Evolutionary conservation across 1,140 invertebrate species (phyloP).

Genomic region (Ooceraea biroi): DNA sequence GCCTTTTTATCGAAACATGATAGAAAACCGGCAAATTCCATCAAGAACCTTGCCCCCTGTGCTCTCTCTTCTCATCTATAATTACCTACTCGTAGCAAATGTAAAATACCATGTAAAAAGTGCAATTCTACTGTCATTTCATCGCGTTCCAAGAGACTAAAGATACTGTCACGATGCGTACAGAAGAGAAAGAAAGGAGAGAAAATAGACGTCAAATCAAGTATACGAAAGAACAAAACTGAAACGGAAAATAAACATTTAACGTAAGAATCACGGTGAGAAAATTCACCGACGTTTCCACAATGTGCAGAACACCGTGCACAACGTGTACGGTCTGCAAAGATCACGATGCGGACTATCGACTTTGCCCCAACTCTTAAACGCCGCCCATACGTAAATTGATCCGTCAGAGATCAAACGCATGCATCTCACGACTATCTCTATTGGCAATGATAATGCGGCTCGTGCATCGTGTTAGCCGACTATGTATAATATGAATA

Average conservation of each 20-base stretch:
- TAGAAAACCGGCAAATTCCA: slow-evolving; percentile 31
- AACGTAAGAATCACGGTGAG: slow-evolving; percentile 9
- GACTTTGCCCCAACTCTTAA: slow-evolving; percentile 52
- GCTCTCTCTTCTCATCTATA: slow-evolving; percentile 32
- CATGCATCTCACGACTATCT: slow-evolving; percentile 15
- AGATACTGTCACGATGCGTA: slow-evolving; percentile 65
- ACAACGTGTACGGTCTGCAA: not conserved
- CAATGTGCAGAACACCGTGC: no score
- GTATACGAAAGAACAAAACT: slow-evolving; percentile 11
- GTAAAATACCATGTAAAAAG: slow-evolving; percentile 51
- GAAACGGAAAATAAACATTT: slow-evolving; percentile 13
- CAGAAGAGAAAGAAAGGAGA: slow-evolving; percentile 43
- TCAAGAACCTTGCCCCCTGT: slow-evolving; percentile 18
- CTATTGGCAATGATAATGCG: slow-evolving; percentile 33
- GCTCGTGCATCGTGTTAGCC: slow-evolving; percentile 33
- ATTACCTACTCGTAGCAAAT: slow-evolving; percentile 71
- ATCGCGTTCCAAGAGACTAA: slow-evolving; percentile 67
- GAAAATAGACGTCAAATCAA: slow-evolving; percentile 32
- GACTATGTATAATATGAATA: slow-evolving; percentile 38
- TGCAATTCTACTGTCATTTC: slow-evolving; percentile 71
- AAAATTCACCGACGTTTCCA: slow-evolving; percentile 8
- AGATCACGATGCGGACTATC: slow-evolving; percentile 51
- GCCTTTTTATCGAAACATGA: slow-evolving; percentile 42
- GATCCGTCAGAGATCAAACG: slow-evolving; percentile 41
- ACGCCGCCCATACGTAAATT: slow-evolving; percentile 37